Base-by-base conservation (phyloP, 2,113 vertebrate species). In the Erythrolamprus reginae region DNA sequence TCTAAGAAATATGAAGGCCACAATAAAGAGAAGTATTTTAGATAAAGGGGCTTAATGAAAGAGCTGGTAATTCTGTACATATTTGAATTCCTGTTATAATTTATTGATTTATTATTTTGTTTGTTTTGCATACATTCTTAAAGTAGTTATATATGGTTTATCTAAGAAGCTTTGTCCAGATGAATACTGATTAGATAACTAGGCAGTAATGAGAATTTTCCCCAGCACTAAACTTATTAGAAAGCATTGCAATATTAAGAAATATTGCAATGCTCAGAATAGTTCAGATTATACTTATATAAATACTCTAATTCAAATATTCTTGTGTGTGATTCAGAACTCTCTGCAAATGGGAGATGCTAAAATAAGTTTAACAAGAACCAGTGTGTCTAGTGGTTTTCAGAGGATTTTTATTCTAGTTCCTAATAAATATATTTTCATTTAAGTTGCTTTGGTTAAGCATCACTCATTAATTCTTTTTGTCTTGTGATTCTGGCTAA, bases 51-150 rank as follows among this genome's bases (percentile, higher is more conserved):
- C 52, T 82, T 95, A 33, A 28, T 70, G 83, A 28, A 91, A 42
- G 50, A 26, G 92, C 48, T 93, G 42, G 93, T 93, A 89, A 92
- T 86, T 91, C 45, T 93, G 5, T 93, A 56, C 91, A 84, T 13
- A 8, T 48, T 86, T 90, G 86, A 85, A 89, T 90, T 93, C 90
- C 87, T 91, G 92, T 77, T 77, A 92, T 85, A 92, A 82, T 93
- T 93, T 92, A n/a, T 92, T 87, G 90, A 94, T 94, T 94, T 93
- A 9, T 56, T 92, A 83, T 93, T 83, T 38, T 65, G 0, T 87
- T 61, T 58, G 70, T 90, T 82, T 23, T 84, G 50, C 91, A 65
- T 85, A 33, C 24, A 12, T 52, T 24, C 23, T 56, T 23, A 5
- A 42, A 93, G 3, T 1, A 23, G 91, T 91, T 89, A 82, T 5